Evolutionary conservation across 2,797 vertebrate species (phyloP).

Genomic region (Tenualosa thibaudeaui): DNA sequence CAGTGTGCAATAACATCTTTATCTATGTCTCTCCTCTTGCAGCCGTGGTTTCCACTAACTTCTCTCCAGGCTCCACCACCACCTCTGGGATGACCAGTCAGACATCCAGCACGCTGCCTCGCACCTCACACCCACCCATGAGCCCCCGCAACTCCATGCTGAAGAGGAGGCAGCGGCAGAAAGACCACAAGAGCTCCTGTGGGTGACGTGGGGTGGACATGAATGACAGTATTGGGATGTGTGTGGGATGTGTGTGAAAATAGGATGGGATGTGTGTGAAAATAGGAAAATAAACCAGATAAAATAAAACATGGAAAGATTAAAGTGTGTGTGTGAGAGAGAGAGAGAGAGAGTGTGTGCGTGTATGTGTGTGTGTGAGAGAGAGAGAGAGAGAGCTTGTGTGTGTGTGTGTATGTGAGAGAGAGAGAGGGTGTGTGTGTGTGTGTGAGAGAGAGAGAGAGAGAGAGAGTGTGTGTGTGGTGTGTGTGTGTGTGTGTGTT

Average conservation of each 20-base stretch:
- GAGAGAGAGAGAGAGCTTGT: too few species aligned
- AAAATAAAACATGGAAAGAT: neutral
- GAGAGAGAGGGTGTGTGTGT: neutral
- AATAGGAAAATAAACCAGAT: neutral
- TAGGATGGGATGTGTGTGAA: too few species aligned
- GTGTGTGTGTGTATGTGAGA: too few species aligned
- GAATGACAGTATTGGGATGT: neutral
- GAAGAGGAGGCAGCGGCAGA: slow-evolving; percentile 87
- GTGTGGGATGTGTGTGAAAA: too few species aligned
- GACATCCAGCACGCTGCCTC: slow-evolving; percentile 87
- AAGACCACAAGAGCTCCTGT: slow-evolving; percentile 94
- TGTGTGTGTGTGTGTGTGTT: too few species aligned
- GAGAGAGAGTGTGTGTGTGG: too few species aligned
- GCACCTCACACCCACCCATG: slow-evolving; percentile 82
- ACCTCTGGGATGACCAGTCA: slow-evolving; percentile 83
- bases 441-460: too few species aligned
- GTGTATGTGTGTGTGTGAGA: neutral
- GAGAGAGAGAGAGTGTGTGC: too few species aligned
- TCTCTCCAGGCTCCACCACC: slow-evolving; percentile 82
- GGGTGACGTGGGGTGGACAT: slow-evolving; percentile 55
- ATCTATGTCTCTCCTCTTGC: slow-evolving; percentile 26
- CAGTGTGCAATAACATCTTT: too few species aligned
- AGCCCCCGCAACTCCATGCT: slow-evolving; percentile 91
- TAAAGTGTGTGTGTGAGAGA: neutral
- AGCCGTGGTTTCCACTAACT: slow-evolving; percentile 90